phyloP scores from a whole-genome alignment of 2,888 invertebrate genomes.

The Coenonympha glycerion region DNA sequence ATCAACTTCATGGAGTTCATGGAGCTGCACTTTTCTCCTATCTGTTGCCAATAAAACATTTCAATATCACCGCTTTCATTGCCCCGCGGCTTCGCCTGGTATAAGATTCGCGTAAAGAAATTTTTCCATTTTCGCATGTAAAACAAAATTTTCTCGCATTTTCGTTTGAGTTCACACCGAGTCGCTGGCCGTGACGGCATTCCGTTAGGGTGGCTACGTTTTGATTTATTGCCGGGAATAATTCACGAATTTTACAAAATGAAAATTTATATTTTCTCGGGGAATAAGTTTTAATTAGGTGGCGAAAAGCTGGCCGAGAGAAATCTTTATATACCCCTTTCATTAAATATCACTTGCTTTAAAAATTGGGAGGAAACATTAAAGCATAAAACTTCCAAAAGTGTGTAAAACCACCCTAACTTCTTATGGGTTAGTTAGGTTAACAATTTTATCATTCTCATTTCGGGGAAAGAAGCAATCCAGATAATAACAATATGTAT shows the following conservation, averaged over 20 bases:
- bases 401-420: no score
- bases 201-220: slow-evolving; percentile 44
- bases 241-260: background rate
- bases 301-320: background rate
- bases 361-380: no score
- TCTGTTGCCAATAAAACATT: background rate
- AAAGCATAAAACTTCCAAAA: no score
- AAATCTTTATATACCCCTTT: background rate
- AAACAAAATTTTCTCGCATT: slow-evolving; percentile 69
- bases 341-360: no score
- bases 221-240: background rate
- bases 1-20: no score
- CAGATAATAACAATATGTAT: no score
- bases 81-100: slow-evolving; percentile 36
- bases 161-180: slow-evolving; percentile 57
- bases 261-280: background rate
- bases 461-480: no score
- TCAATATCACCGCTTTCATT: slow-evolving; percentile 23
- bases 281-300: background rate
- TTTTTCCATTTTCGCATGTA: slow-evolving; percentile 67
- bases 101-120: slow-evolving; percentile 29
- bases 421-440: no score
- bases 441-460: no score
- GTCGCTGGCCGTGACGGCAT: slow-evolving; percentile 64
- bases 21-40: background rate